Evolutionary conservation across 64 coral and sea anemone genomes (phyloP).

Genomic region (Montipora cactus): DNA sequence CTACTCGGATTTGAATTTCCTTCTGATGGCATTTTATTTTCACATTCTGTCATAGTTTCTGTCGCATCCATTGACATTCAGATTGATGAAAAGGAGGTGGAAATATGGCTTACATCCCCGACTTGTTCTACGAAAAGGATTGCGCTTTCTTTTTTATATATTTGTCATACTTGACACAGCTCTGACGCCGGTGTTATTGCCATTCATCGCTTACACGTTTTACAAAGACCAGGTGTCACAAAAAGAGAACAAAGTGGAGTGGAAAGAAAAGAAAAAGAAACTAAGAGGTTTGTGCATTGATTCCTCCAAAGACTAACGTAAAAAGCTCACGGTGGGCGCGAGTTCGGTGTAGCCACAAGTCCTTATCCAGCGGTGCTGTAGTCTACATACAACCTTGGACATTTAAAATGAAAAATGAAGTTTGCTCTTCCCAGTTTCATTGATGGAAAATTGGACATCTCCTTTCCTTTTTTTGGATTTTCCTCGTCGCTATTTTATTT

Average conservation of each 20-base stretch:
- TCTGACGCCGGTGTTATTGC: constrained; percentile 27
- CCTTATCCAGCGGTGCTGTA: too few relatives aligned
- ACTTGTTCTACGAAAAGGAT: background rate
- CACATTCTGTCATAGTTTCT: background rate
- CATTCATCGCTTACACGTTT: constrained; percentile 4
- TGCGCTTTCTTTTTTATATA: background rate
- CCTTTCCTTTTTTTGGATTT: too few relatives aligned
- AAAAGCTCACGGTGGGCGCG: too few relatives aligned
- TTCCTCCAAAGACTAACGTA: too few relatives aligned
- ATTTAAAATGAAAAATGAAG: too few relatives aligned
- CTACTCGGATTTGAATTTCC: background rate
- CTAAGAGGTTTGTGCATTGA: constrained; percentile 2
- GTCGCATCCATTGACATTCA: constrained; percentile 25
- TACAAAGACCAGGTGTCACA: constrained; percentile 7
- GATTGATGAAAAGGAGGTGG: constrained; percentile 33
- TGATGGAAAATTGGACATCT: too few relatives aligned
- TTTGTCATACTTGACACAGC: constrained; percentile 20
- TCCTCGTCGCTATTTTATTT: too few relatives aligned
- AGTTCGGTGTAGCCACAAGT: too few relatives aligned
- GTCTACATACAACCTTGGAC: too few relatives aligned
- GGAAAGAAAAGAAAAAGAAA: background rate
- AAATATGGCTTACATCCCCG: constrained; percentile 23
- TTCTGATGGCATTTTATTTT: background rate
- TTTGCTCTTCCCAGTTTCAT: too few relatives aligned
- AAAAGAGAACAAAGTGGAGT: too few relatives aligned